Conservation (phyloP, 2,888 invertebrate species). For the Lamellibrachia satsuma region DNA sequence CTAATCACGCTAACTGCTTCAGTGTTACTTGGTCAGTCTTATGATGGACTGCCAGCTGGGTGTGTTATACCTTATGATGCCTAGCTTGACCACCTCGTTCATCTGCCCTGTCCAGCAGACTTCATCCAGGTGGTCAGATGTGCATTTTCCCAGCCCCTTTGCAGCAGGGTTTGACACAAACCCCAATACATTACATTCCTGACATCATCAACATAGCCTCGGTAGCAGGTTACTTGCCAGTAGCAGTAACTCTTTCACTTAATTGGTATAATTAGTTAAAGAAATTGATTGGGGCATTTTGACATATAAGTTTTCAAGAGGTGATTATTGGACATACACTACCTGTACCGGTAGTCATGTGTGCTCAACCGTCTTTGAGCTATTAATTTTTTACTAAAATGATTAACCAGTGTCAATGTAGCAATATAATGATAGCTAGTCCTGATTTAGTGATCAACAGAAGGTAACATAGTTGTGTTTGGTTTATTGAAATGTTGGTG, state of each 20-base stretch:
- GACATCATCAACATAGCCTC: neutral
- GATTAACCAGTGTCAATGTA: neutral
- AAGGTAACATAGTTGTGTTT: neutral
- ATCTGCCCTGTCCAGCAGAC: neutral
- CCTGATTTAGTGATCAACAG: neutral
- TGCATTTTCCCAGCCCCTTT: neutral
- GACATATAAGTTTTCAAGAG: no score
- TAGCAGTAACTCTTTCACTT: neutral
- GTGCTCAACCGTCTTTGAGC: neutral
- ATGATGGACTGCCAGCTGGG: neutral
- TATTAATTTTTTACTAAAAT: neutral
- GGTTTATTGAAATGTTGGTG: no score
- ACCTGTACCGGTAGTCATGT: neutral
- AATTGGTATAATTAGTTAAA: neutral
- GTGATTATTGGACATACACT: no score
- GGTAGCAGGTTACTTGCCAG: neutral
- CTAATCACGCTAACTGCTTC: neutral
- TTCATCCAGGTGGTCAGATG: constrained; percentile 7
- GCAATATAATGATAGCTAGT: neutral
- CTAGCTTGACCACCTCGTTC: neutral
- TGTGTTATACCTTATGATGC: neutral
- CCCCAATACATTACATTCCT: neutral
- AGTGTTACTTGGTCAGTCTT: neutral
- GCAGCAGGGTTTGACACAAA: neutral
- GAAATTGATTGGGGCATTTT: no score